phyloP scores from a whole-genome alignment of 2,113 vertebrate genomes.

The Mugil cephalus region DNA sequence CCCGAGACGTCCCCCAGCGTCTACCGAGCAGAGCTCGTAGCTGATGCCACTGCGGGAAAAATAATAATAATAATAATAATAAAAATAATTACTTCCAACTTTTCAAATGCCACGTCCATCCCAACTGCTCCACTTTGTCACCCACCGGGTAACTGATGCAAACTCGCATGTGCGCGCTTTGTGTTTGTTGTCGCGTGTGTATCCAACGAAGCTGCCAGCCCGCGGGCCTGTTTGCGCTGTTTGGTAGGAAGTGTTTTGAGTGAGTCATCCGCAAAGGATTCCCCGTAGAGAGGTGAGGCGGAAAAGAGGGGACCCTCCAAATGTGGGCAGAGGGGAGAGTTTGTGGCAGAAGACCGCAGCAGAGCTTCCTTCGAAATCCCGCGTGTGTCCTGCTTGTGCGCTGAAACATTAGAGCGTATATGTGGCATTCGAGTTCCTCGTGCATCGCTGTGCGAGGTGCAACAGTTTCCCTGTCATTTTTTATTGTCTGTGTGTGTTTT shows the following conservation, averaged over 20 bases:
- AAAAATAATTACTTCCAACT: conserved; percentile 71
- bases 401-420: conserved; percentile 11
- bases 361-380: conserved; percentile 34
- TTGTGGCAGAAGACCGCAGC: conserved; percentile 17
- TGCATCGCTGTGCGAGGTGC: conserved; percentile 46
- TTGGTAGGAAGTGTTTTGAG: conserved; percentile 83
- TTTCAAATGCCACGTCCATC: conserved; percentile 60
- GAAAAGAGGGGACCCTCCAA: conserved; percentile 72
- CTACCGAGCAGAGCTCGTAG: conserved; percentile 57
- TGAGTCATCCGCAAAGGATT: conserved; percentile 89
- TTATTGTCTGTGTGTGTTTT: conserved; percentile 39
- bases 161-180: conserved; percentile 48
- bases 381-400: background rate
- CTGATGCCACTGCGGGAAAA: conserved; percentile 57
- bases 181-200: conserved; percentile 47
- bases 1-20: conserved; percentile 41
- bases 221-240: conserved; percentile 80
- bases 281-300: conserved; percentile 84
- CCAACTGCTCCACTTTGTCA: conserved; percentile 54
- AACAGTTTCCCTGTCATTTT: conserved; percentile 43
- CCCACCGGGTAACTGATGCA: conserved; percentile 77
- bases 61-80: too few relatives aligned
- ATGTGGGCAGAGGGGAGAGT: conserved; percentile 29
- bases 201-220: conserved; percentile 60
- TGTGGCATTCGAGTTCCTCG: conserved; percentile 61